These are phyloP conservation scores for Brachionus manjavacas DNA, from an alignment of 1,140 invertebrate species.

Conservation along the genomic window DNA sequence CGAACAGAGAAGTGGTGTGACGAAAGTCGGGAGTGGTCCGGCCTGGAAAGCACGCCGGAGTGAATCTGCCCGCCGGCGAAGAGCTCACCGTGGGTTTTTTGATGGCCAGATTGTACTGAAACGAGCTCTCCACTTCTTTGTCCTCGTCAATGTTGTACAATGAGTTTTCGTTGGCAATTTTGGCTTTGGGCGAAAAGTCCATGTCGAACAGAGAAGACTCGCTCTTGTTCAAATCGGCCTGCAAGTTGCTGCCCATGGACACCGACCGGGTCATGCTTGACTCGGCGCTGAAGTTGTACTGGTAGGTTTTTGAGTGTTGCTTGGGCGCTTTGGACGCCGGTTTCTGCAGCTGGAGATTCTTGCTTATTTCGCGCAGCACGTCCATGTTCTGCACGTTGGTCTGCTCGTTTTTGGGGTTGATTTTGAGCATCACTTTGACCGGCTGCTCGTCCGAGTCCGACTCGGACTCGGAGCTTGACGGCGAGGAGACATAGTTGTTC, in stretches of 20 bases:
- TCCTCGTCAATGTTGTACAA: constrained; percentile 42
- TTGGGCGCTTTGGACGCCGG: not conserved
- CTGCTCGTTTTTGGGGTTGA: constrained; percentile 21
- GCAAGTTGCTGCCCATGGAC: not conserved
- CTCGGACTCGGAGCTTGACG: constrained; percentile 1
- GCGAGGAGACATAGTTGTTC: constrained; percentile 7
- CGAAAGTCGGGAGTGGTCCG: constrained; percentile 26
- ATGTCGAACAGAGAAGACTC: not conserved
- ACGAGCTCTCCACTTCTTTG: constrained; percentile 37
- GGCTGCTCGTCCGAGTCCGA: constrained; percentile 20
- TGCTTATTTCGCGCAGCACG: constrained; percentile 20
- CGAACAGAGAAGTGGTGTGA: constrained; percentile 19
- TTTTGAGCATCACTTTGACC: constrained; percentile 40
- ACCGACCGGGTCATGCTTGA: constrained; percentile 10
- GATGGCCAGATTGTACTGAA: not conserved
- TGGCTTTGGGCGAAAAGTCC: constrained; percentile 2
- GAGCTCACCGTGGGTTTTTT: not conserved
- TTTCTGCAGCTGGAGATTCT: not conserved
- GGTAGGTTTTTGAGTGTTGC: not conserved
- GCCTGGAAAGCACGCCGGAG: constrained; percentile 28
- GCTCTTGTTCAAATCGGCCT: not conserved
- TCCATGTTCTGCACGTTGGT: not conserved
- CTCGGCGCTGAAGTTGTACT: not conserved
- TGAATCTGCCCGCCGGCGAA: constrained; percentile 1
- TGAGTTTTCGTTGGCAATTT: constrained; percentile 17